Percentiles rank a stretch among this genome's conserved stretches.
phyloP scores from a whole-genome alignment of 2,797 vertebrate genomes.

The Salmo trutta region DNA sequence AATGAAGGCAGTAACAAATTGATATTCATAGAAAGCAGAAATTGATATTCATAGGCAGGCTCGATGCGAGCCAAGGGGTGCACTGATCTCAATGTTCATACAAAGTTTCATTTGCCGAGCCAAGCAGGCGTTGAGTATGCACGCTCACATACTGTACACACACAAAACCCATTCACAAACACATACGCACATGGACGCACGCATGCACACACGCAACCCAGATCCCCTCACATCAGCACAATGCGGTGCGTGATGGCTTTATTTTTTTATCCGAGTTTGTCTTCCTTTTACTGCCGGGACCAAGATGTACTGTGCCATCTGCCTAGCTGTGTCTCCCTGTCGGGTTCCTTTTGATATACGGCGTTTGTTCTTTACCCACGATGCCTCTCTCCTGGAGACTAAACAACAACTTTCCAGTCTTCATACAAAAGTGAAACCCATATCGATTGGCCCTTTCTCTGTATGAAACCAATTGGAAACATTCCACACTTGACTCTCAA shows the following conservation, averaged over 20 bases:
- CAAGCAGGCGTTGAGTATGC: slow-evolving; percentile 52
- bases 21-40: slow-evolving; percentile 65
- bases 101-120: slow-evolving; percentile 66
- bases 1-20: slow-evolving; percentile 61
- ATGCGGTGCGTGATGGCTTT: slow-evolving; percentile 46
- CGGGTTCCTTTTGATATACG: slow-evolving; percentile 23
- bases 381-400: slow-evolving; percentile 16
- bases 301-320: slow-evolving; percentile 32
- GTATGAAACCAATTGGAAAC: not conserved
- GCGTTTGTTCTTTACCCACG: slow-evolving; percentile 7
- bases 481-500: not conserved
- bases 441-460: not conserved
- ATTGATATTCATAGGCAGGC: slow-evolving; percentile 1
- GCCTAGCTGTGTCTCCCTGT: slow-evolving; percentile 36
- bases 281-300: slow-evolving; percentile 33
- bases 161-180: not conserved
- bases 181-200: too few relatives aligned
- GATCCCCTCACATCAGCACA: slow-evolving; percentile 24
- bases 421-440: slow-evolving; percentile 1
- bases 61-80: slow-evolving; percentile 56
- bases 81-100: slow-evolving; percentile 64
- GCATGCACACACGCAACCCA: too few relatives aligned
- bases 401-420: slow-evolving; percentile 18
- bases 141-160: not conserved
- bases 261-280: slow-evolving; percentile 53